Evolutionary conservation across 2,888 invertebrate genomes (phyloP).

Genomic region (Tachina grossa): DNA sequence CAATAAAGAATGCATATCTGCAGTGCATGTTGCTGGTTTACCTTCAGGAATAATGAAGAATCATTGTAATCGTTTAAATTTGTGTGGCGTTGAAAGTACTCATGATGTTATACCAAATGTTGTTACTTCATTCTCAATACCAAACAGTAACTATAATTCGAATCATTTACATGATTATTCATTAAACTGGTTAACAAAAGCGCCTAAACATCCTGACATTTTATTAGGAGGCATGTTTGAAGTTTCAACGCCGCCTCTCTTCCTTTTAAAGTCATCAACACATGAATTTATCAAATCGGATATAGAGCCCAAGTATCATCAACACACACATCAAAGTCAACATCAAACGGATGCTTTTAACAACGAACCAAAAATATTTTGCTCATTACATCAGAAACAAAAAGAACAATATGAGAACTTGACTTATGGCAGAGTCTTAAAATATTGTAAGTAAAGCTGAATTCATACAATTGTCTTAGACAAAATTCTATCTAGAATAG

Average conservation of each 20-base stretch:
- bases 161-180: background rate
- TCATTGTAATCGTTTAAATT: background rate
- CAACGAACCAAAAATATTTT: background rate
- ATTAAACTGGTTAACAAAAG: conserved; percentile 25
- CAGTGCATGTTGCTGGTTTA: conserved; percentile 3
- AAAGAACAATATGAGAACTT: background rate
- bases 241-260: conserved; percentile 42
- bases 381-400: background rate
- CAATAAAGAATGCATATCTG: background rate
- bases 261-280: conserved; percentile 11
- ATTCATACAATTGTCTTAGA: too few relatives aligned
- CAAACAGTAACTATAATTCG: background rate
- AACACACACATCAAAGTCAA: background rate
- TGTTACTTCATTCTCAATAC: conserved; percentile 1
- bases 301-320: background rate
- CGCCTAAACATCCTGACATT: conserved; percentile 32
- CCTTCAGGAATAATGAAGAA: conserved; percentile 17
- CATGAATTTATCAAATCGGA: background rate
- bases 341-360: background rate
- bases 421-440: conserved; percentile 21
- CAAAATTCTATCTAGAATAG: too few relatives aligned
- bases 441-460: conserved; percentile 44
- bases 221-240: conserved; percentile 59
- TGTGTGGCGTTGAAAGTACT: background rate
- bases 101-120: background rate